Conservation (phyloP, 2,797 vertebrate species). For the Sebastes ruberrimus region DNA sequence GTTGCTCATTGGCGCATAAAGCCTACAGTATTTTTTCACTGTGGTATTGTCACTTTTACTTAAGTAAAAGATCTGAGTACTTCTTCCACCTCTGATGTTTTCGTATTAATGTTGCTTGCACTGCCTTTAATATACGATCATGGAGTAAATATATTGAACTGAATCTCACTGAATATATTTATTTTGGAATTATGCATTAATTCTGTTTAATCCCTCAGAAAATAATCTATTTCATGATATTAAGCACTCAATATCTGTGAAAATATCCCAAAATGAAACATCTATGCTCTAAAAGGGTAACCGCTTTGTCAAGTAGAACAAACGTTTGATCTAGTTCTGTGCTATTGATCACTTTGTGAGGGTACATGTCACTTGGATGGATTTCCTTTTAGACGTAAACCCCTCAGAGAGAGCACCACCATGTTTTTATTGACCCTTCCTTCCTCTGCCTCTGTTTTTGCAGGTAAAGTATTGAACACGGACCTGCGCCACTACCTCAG, state of each 20-base stretch:
- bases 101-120: background rate
- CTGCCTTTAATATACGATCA: background rate
- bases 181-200: background rate
- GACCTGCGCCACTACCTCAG: constrained; percentile 98
- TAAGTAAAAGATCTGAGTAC: too few species aligned
- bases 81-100: background rate
- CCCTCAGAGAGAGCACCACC: background rate
- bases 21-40: too few species aligned
- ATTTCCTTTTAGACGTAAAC: constrained; percentile 29
- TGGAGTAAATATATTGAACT: background rate
- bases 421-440: constrained; percentile 45
- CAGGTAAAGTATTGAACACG: constrained; percentile 99
- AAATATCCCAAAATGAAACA: background rate
- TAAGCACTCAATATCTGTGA: background rate
- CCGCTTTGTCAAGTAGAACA: background rate
- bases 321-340: background rate
- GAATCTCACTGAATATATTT: background rate
- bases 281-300: background rate
- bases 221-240: background rate
- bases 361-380: constrained; percentile 26
- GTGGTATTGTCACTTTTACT: too few species aligned
- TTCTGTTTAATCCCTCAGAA: background rate
- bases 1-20: too few species aligned
- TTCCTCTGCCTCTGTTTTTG: constrained; percentile 51
- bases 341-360: constrained; percentile 23